A percentile compares a stretch with the other conserved stretches of the same genome.
Conservation (phyloP, 2,113 vertebrate species). For the Seriola dumerili region DNA sequence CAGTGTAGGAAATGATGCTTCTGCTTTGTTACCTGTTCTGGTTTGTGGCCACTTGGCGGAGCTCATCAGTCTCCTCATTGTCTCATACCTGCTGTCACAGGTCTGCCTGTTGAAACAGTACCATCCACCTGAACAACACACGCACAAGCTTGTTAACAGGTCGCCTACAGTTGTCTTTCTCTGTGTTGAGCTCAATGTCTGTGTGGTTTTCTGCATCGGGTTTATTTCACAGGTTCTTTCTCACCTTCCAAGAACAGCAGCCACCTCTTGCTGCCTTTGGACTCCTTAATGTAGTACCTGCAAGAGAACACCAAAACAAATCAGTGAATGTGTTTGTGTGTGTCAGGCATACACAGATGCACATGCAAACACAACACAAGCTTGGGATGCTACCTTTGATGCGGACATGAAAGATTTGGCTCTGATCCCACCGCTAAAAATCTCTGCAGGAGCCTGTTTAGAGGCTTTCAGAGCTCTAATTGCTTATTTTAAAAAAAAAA, state of each 20-base stretch:
- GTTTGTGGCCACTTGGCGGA: constrained; percentile 91
- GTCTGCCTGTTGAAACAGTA: constrained; percentile 93
- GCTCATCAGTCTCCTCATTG: constrained; percentile 91
- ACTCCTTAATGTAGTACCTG: constrained; percentile 94
- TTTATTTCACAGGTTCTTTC: background rate
- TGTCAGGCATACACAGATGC: background rate
- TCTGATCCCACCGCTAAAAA: constrained; percentile 23
- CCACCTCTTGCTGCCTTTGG: constrained; percentile 93
- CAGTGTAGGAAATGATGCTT: background rate
- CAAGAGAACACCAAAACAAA: constrained; percentile 28
- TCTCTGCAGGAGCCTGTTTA: constrained; percentile 43
- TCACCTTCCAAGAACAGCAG: constrained; percentile 93
- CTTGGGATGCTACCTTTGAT: constrained; percentile 63
- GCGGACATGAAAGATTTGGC: constrained; percentile 68
- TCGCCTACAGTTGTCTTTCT: background rate
- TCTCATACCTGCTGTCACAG: constrained; percentile 89
- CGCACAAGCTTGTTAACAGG: background rate
- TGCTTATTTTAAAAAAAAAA: background rate
- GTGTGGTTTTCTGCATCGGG: background rate
- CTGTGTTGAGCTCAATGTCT: background rate
- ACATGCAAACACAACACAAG: background rate
- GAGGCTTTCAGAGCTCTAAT: constrained; percentile 19
- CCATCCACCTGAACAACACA: constrained; percentile 88
- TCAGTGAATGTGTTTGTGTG: background rate
- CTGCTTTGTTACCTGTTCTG: constrained; percentile 85